Percentiles rank a stretch among this genome's conserved stretches.
These are phyloP conservation scores for Echinarachnius parma DNA, from an alignment of 53 echinoderm and acorn worm genomes.

Conservation along the genomic window DNA sequence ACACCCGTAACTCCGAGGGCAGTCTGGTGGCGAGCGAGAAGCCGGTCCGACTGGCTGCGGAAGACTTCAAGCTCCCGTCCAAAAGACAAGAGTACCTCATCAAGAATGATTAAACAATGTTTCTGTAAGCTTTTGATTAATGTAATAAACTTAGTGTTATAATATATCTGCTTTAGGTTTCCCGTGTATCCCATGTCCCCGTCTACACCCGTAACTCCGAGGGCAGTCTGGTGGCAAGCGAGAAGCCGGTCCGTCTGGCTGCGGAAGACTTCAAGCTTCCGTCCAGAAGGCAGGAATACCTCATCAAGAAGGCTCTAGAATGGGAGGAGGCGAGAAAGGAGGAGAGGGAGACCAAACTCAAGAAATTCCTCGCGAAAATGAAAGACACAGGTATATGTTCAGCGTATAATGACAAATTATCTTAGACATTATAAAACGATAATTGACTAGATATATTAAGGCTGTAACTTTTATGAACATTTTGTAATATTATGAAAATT, in stretches of 20 bases:
- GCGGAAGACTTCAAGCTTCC: slow-evolving; percentile 79
- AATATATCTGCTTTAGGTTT: slow-evolving; percentile 13
- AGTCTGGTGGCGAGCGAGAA: slow-evolving; percentile 82
- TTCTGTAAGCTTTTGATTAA: not conserved
- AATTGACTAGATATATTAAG: too few relatives aligned
- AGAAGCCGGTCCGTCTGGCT: slow-evolving; percentile 71
- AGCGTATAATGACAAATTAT: too few relatives aligned
- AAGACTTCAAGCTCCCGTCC: slow-evolving; percentile 82
- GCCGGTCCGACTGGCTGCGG: slow-evolving; percentile 65
- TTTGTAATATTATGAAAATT: too few relatives aligned
- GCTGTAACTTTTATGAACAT: too few relatives aligned
- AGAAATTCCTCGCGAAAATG: slow-evolving; percentile 57
- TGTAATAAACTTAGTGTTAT: too few relatives aligned
- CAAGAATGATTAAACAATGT: slow-evolving; percentile 37
- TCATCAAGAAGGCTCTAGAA: slow-evolving; percentile 71
- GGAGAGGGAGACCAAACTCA: slow-evolving; percentile 62
- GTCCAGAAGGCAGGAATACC: slow-evolving; percentile 66
- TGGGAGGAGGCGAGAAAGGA: slow-evolving; percentile 64
- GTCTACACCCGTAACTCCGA: slow-evolving; percentile 65
- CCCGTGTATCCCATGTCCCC: slow-evolving; percentile 60
- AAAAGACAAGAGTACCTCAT: slow-evolving; percentile 69
- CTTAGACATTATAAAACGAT: too few relatives aligned
- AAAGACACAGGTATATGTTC: slow-evolving; percentile 35
- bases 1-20: slow-evolving; percentile 68
- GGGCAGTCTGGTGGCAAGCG: slow-evolving; percentile 84